Evolutionary conservation across 2,797 vertebrate genomes (phyloP), one percentile per base, ranked within the genome.

Genomic region (Smutsia gigantea): DNA sequence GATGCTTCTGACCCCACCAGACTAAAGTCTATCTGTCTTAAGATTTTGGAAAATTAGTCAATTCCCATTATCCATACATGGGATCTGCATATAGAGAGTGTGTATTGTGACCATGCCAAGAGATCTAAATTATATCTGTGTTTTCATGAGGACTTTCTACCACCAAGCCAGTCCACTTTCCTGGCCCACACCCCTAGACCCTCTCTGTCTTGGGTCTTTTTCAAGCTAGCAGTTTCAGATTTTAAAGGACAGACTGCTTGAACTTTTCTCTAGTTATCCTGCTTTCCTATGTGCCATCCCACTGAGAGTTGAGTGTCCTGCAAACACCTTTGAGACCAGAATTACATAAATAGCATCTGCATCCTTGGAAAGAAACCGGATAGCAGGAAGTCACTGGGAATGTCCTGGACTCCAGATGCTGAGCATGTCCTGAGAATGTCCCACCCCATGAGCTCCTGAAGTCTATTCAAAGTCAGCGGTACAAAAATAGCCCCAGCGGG

Each of bases 321-420:
- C 49, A 82, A 97, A 94, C 15, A 75, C 68, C 75, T 78, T 21
- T 63, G 21, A n/a, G 31, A 46, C 55, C 11, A 59, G 72, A 94
- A 57, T 93, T 94, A 81, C 7, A 1, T 87, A 94, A 91, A n/a
- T 13, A 17, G 12, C 29, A 23, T 42, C 69, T 39, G 71, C 29
- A 11, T 29, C 31, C 69, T 91, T 89, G 49, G 57, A 89, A 77
- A 90, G 94, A 90, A 95, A 92, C 61, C 53, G 2, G 61, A 96
- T 53, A 94, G n/a, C 69, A 68, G 4, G 83, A 42, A 51, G 49
- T 90, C 53, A 11, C 49, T 15, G 14, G 63, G 39, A 92, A 81
- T 10, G 9, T 84, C 69, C 78, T 74, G 31, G 63, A 86, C 31
- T 59, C 19, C n/a, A 57, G 21, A 87, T 25, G 5, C 5, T 1